These are phyloP conservation scores for Discoglossus pictus DNA, from an alignment of 2,797 vertebrate genomes.

Conservation along the genomic window DNA sequence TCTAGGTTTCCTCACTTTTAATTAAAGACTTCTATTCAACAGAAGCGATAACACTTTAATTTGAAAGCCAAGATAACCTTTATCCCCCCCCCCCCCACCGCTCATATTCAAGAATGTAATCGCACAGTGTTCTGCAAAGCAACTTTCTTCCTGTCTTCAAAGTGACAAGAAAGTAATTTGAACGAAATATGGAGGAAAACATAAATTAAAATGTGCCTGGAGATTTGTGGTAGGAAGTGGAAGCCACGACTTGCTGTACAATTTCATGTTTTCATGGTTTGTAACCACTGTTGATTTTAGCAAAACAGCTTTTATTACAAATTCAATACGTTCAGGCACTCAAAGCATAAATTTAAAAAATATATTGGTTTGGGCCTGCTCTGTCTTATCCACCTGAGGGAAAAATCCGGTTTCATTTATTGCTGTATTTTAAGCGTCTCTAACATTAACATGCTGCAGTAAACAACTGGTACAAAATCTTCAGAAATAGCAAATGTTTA, in stretches of 20 bases:
- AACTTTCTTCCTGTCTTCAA: constrained; percentile 56
- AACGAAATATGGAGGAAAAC: constrained; percentile 27
- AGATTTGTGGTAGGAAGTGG: constrained; percentile 14
- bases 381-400: background rate
- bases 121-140: constrained; percentile 50
- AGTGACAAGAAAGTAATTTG: constrained; percentile 45
- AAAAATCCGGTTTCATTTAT: constrained; percentile 21
- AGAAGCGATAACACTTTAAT: constrained; percentile 58
- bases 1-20: constrained; percentile 42
- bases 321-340: constrained; percentile 30
- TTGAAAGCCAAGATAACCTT: constrained; percentile 54
- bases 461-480: too few species aligned
- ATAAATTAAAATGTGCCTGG: constrained; percentile 41
- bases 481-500: too few species aligned
- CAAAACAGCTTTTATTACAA: constrained; percentile 43
- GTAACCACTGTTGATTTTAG: constrained; percentile 45
- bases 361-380: constrained; percentile 13
- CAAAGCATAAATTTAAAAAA: constrained; percentile 28
- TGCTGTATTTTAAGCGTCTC: too few species aligned
- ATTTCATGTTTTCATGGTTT: constrained; percentile 41
- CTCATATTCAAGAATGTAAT: constrained; percentile 57
- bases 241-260: background rate
- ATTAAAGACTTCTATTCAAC: constrained; percentile 57
- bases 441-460: too few species aligned
- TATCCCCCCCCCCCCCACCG: constrained; percentile 16